Conservation (phyloP, 2,113 vertebrate species). For the Lophochroa leadbeateri region DNA sequence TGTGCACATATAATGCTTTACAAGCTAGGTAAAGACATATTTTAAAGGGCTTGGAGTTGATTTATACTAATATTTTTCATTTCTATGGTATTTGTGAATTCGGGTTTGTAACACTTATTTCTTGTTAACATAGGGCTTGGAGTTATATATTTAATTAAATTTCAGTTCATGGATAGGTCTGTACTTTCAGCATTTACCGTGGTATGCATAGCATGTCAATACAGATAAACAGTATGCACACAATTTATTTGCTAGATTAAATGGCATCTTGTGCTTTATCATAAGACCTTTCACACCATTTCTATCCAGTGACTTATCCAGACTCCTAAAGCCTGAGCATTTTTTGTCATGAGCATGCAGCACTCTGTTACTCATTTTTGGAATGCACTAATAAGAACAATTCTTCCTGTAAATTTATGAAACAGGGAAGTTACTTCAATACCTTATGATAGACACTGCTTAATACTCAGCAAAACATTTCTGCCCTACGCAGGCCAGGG, state of each 20-base stretch:
- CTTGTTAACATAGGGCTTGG: neutral
- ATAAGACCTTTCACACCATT: neutral
- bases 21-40: neutral
- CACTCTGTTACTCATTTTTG: neutral
- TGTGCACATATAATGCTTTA: neutral
- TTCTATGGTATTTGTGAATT: neutral
- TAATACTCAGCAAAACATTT: neutral
- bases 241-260: neutral
- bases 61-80: neutral
- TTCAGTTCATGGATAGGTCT: neutral
- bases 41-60: neutral
- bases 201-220: neutral
- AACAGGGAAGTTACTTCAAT: neutral
- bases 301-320: neutral
- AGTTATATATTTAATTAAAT: neutral
- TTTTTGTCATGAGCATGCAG: neutral
- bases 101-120: neutral
- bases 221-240: neutral
- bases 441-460: neutral
- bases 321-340: neutral
- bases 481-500: neutral
- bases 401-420: neutral
- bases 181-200: neutral
- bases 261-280: neutral
- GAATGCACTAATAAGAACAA: neutral